Percentiles rank a stretch among this genome's conserved stretches.
Conservation (phyloP, 2,888 invertebrate species). For the Phrixothrix hirtus region DNA sequence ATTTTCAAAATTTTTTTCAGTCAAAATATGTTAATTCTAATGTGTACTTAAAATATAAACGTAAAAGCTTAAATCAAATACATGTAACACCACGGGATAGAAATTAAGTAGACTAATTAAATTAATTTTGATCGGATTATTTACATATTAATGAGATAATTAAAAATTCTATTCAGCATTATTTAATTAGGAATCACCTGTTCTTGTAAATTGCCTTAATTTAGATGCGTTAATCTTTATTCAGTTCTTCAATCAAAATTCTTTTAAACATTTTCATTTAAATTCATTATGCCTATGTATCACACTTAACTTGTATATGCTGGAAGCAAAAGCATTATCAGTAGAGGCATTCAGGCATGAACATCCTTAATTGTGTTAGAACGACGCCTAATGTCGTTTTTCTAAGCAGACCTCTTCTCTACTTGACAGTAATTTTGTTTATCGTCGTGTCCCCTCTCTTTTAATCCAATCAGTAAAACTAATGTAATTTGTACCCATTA, state of each 20-base stretch:
- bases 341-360: constrained; percentile 45
- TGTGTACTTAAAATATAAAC: not conserved
- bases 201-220: not conserved
- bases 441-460: constrained; percentile 43
- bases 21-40: no score
- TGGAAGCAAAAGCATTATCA: constrained; percentile 7
- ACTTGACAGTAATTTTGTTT: constrained; percentile 56
- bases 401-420: constrained; percentile 35
- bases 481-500: constrained; percentile 39
- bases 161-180: not conserved
- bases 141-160: not conserved
- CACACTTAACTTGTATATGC: constrained; percentile 27
- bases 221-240: not conserved
- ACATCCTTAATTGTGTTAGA: constrained; percentile 37
- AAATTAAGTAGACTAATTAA: not conserved
- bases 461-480: constrained; percentile 47
- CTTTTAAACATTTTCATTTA: constrained; percentile 9
- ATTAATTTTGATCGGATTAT: not conserved
- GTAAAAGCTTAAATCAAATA: not conserved
- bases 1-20: no score
- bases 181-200: not conserved
- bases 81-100: not conserved
- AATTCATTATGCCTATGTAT: constrained; percentile 23
- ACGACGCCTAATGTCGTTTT: constrained; percentile 46
- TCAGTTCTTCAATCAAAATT: not conserved